A percentile compares a stretch with the other conserved stretches of the same genome.
phyloP scores from a whole-genome alignment of 1,140 invertebrate genomes.

The Anoplolepis gracilipes region DNA sequence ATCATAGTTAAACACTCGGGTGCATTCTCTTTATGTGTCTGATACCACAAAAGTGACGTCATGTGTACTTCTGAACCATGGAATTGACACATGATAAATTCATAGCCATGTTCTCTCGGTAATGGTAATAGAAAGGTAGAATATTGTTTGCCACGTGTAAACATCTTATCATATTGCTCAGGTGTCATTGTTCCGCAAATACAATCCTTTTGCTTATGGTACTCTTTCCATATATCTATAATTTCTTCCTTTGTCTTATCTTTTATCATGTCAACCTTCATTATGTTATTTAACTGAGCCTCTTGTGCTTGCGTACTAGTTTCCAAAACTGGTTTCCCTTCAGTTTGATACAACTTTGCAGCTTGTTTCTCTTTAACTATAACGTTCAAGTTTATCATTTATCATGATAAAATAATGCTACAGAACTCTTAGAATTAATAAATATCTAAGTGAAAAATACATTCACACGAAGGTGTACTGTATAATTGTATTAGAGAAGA shows the following conservation, averaged over 20 bases:
- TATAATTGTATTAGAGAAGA: neutral
- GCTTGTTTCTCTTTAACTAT: constrained; percentile 70
- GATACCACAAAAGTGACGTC: constrained; percentile 94
- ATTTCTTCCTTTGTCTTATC: constrained; percentile 92
- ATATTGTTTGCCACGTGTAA: constrained; percentile 87
- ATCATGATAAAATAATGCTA: constrained; percentile 13
- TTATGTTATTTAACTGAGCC: constrained; percentile 88
- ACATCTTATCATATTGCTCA: constrained; percentile 87
- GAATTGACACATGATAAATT: constrained; percentile 95
- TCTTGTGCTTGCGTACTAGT: constrained; percentile 79
- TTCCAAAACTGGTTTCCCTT: constrained; percentile 85
- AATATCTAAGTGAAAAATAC: neutral
- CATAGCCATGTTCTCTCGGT: constrained; percentile 93
- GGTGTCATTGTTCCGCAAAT: constrained; percentile 90
- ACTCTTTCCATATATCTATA: constrained; percentile 92
- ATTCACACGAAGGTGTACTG: neutral
- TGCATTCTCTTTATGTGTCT: constrained; percentile 96
- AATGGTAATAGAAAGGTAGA: constrained; percentile 93
- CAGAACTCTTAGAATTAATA: neutral
- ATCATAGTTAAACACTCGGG: constrained; percentile 94
- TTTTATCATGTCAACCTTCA: constrained; percentile 92
- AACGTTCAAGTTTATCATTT: constrained; percentile 32
- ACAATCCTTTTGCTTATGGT: constrained; percentile 91
- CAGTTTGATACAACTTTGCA: constrained; percentile 73
- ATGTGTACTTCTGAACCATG: constrained; percentile 92